Conservation (phyloP, 2,113 vertebrate species). For the Rhipidura dahli region DNA sequence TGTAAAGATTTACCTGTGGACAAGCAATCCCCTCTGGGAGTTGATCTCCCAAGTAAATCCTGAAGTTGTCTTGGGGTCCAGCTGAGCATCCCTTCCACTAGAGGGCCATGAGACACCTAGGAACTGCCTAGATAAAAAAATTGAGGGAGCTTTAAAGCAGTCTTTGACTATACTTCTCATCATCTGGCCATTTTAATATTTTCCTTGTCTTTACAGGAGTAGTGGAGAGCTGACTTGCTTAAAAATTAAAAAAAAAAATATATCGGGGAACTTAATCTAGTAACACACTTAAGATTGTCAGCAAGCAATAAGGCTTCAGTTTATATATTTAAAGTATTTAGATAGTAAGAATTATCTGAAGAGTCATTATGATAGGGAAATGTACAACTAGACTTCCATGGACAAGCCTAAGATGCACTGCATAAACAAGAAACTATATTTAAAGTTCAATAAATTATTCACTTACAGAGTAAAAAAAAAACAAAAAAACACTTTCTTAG, state of each 20-base stretch:
- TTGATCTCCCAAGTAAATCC: constrained; percentile 73
- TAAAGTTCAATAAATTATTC: neutral
- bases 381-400: neutral
- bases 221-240: constrained; percentile 32
- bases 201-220: constrained; percentile 26
- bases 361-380: neutral
- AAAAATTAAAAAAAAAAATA: neutral
- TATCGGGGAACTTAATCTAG: neutral
- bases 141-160: constrained; percentile 71
- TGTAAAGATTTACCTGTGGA: constrained; percentile 74
- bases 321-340: neutral
- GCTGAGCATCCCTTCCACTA: constrained; percentile 76
- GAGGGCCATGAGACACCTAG: constrained; percentile 73
- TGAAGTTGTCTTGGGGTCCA: constrained; percentile 71
- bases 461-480: neutral
- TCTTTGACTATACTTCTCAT: constrained; percentile 57
- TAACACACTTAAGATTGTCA: neutral
- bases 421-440: constrained; percentile 5
- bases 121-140: constrained; percentile 75
- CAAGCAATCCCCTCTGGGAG: constrained; percentile 71
- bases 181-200: constrained; percentile 21
- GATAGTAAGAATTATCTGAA: neutral
- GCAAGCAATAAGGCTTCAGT: neutral
- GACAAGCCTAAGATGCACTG: neutral
- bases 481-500: neutral